These are phyloP conservation scores for Galerucella pusilla DNA, from an alignment of 2,888 invertebrate genomes.

Conservation along the genomic window DNA sequence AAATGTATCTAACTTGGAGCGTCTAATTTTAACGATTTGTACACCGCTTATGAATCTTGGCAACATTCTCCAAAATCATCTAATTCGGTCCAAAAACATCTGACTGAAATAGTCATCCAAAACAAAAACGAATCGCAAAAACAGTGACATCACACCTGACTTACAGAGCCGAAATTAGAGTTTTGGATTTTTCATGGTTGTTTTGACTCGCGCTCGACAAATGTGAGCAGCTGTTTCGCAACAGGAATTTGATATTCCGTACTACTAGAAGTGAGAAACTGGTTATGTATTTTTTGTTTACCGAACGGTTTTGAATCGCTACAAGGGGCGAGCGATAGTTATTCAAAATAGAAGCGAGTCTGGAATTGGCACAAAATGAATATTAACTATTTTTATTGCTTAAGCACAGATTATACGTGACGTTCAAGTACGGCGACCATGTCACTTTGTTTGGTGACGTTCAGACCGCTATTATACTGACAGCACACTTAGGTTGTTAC, in stretches of 20 bases:
- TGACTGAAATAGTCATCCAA: constrained; percentile 42
- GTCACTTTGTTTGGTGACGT: no score
- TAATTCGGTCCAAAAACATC: constrained; percentile 40
- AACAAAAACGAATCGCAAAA: constrained; percentile 39
- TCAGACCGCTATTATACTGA: no score
- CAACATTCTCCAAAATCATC: constrained; percentile 39
- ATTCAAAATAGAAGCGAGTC: no score
- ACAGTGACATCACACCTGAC: constrained; percentile 42
- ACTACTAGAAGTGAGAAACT: not conserved
- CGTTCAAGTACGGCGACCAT: no score
- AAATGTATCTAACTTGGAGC: constrained; percentile 20
- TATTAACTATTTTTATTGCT: no score
- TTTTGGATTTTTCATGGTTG: constrained; percentile 2
- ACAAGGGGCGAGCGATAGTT: not conserved
- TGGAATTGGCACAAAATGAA: no score
- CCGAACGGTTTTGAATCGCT: not conserved
- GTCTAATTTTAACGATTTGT: constrained; percentile 44
- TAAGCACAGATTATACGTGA: no score
- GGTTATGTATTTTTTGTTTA: not conserved
- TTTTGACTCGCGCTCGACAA: constrained; percentile 1
- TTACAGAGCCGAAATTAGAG: constrained; percentile 39
- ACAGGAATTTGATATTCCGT: constrained; percentile 7
- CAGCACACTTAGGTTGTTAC: no score
- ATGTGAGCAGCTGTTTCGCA: constrained; percentile 11
- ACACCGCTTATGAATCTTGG: constrained; percentile 42